phyloP scores from a whole-genome alignment of 1,140 invertebrate species.

The Eufriesea mexicana region DNA sequence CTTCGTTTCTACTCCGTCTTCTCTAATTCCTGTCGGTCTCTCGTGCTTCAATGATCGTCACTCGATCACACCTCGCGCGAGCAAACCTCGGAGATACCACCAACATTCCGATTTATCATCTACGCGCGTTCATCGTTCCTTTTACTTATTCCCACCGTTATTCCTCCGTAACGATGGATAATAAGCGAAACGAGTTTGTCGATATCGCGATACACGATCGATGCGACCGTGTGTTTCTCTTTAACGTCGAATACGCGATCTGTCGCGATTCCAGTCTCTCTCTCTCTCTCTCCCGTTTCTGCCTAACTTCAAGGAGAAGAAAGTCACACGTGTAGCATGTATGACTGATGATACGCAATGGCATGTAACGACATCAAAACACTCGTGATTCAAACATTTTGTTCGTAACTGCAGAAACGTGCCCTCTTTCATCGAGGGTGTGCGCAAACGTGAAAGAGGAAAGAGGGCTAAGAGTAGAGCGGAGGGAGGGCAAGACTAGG shows the following conservation, averaged over 20 bases:
- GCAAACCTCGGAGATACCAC: neutral
- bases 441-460: neutral
- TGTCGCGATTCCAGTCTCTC: too few relatives aligned
- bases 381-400: constrained; percentile 21
- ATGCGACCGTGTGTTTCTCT: neutral
- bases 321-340: neutral
- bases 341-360: neutral
- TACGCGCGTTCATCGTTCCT: too few relatives aligned
- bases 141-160: too few relatives aligned
- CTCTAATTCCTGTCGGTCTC: neutral
- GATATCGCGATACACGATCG: neutral
- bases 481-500: neutral
- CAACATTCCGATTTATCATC: neutral
- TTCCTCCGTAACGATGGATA: neutral
- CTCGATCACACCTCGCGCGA: constrained; percentile 5
- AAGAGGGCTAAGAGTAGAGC: neutral
- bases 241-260: too few relatives aligned
- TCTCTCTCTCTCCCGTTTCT: too few relatives aligned
- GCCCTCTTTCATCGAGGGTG: neutral
- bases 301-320: too few relatives aligned
- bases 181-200: neutral
- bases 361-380: constrained; percentile 6
- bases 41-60: neutral
- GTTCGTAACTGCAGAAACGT: too few relatives aligned
- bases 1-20: neutral